Percentiles rank a stretch among this genome's conserved stretches.
Conservation (phyloP, 2,797 vertebrate species). For the Borostomias antarcticus region DNA sequence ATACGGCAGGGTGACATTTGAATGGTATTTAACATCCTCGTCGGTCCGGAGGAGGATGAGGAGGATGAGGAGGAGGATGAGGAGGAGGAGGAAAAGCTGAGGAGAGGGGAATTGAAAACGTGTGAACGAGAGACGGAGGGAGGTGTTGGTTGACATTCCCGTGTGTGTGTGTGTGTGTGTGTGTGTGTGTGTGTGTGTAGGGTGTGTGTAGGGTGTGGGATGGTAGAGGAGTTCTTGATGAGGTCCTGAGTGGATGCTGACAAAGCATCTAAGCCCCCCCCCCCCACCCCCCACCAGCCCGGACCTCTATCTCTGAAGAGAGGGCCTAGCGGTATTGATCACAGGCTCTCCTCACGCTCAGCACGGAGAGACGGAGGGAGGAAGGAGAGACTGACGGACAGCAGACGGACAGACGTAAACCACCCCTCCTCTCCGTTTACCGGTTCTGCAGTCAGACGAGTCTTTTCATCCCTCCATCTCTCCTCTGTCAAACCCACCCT, state of each 20-base stretch:
- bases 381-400: slow-evolving; percentile 3
- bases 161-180: slow-evolving; percentile 33
- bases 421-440: background rate
- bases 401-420: background rate
- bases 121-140: slow-evolving; percentile 43
- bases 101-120: slow-evolving; percentile 50
- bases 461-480: slow-evolving; percentile 13
- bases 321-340: slow-evolving; percentile 75
- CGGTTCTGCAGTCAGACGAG: background rate
- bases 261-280: slow-evolving; percentile 52
- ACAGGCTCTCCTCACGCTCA: slow-evolving; percentile 72
- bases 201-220: slow-evolving; percentile 34
- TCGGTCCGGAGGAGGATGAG: slow-evolving; percentile 23
- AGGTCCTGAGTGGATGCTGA: slow-evolving; percentile 77
- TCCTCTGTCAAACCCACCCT: slow-evolving; percentile 27
- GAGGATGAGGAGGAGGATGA: slow-evolving; percentile 17
- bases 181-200: slow-evolving; percentile 11
- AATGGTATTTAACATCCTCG: slow-evolving; percentile 79
- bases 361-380: slow-evolving; percentile 55
- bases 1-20: slow-evolving; percentile 76
- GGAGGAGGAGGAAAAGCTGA: slow-evolving; percentile 1
- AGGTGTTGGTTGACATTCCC: slow-evolving; percentile 43
- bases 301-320: slow-evolving; percentile 7
- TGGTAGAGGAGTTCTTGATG: slow-evolving; percentile 65
- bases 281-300: background rate